Evolutionary conservation across 35 echinoderm and acorn worm species (phyloP), one percentile per base, ranked within the genome.

Genomic region (Ptychodera flava): DNA sequence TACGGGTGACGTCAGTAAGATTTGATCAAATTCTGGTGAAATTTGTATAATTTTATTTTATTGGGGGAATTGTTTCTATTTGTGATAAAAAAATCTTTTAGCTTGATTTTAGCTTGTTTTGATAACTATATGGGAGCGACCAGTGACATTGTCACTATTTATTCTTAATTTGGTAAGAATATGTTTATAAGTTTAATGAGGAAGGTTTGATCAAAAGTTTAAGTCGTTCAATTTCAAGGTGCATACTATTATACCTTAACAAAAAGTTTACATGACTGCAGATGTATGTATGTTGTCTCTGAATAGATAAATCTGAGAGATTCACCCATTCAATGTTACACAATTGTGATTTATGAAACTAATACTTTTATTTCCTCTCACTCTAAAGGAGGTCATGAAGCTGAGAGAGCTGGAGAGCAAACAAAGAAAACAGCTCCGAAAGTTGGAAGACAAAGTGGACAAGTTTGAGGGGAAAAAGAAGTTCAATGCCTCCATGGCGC

Each of bases 331-430:
- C 16, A 32, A 6, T 32, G 6, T 30, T 83, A 34, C 16, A 28
- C 16, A 1, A 35, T 35, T 30, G 33, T 28, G 32, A 33, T 33
- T 82, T 28, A 82, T 28, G 16, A 27, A 16, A 16, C 16, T 16
- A 82, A 82, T 82, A 16, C 30, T 1, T 45, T 85, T 52, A 28
- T 1, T 88, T 77, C 81, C 84, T 37, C 0, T 80, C 77, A 82
- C 33, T 0, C n/a, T 52, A 30, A 78, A 97, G 95, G 95, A 97
- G 76, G 84, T 97, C 15, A 81, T 82, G 79, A 93, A 91, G 37
- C 89, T 97, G 16, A 83, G 92, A 37, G 95, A 93, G 30, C 92
- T 93, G 28, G 87, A 78, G 77, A 76, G 83, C 77, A 97, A 93
- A 85, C 83, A 91, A 33, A 88, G 45, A 28, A 28, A 85, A 31